phyloP scores from a whole-genome alignment of 2,888 invertebrate genomes.

The Lamproptera curius region DNA sequence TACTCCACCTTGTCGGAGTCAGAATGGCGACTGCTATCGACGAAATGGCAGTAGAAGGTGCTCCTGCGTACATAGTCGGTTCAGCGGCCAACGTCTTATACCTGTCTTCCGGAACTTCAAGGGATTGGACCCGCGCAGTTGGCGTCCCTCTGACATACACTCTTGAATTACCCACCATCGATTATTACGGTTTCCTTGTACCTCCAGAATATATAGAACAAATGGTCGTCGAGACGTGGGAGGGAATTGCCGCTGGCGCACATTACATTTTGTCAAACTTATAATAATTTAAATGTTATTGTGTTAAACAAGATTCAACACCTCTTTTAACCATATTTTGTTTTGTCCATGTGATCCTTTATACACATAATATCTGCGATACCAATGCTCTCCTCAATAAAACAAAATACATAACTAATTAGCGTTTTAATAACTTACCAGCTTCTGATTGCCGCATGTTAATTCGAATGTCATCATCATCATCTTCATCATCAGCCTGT shows the following conservation, averaged over 20 bases:
- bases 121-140: slow-evolving; percentile 81
- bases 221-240: slow-evolving; percentile 80
- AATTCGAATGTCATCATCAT: too few relatives aligned
- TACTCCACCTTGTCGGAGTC: slow-evolving; percentile 60
- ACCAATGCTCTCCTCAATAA: too few relatives aligned
- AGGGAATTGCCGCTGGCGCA: slow-evolving; percentile 68
- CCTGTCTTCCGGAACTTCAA: slow-evolving; percentile 81
- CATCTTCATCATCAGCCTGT: too few relatives aligned
- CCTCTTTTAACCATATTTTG: too few relatives aligned
- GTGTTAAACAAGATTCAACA: background rate
- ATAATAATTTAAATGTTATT: slow-evolving; percentile 17
- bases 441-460: too few relatives aligned
- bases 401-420: too few relatives aligned
- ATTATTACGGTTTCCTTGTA: slow-evolving; percentile 75
- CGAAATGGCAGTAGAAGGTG: slow-evolving; percentile 52
- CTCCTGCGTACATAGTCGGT: slow-evolving; percentile 72
- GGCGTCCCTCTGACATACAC: slow-evolving; percentile 81
- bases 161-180: slow-evolving; percentile 81
- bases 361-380: too few relatives aligned
- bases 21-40: slow-evolving; percentile 66
- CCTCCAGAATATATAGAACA: slow-evolving; percentile 72
- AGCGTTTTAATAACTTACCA: too few relatives aligned
- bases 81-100: slow-evolving; percentile 77
- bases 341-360: too few relatives aligned
- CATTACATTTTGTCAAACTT: slow-evolving; percentile 37